A percentile compares a stretch with the other conserved stretches of the same genome.
Conservation (phyloP, 1,140 invertebrate species). For the Rhopalosiphum maidis region DNA sequence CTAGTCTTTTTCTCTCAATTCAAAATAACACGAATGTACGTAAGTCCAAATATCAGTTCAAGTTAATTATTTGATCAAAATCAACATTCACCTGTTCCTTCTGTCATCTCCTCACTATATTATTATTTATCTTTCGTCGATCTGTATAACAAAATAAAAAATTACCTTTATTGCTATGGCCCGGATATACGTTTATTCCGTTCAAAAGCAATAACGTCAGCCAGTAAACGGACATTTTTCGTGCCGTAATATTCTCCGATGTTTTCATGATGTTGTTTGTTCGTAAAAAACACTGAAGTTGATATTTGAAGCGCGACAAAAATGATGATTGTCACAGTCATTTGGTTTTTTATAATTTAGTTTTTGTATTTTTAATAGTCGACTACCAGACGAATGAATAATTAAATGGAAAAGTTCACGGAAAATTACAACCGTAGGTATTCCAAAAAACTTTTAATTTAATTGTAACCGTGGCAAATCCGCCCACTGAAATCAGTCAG, state of each 20-base stretch:
- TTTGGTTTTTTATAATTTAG: not conserved
- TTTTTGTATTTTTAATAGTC: not conserved
- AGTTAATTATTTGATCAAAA: not conserved
- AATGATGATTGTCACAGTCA: not conserved
- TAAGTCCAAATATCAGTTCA: not conserved
- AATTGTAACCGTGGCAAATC: not conserved
- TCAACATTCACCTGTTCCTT: not conserved
- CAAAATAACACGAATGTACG: not conserved
- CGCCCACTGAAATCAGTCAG: not conserved
- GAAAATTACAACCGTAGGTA: not conserved
- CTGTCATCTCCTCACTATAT: not conserved
- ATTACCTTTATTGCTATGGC: not conserved
- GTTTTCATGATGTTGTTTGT: not conserved
- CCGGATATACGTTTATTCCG: constrained; percentile 3
- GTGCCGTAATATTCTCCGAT: not conserved
- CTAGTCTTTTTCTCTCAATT: not conserved
- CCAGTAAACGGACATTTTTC: constrained; percentile 16
- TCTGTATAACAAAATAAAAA: not conserved
- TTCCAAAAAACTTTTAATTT: constrained; percentile 8
- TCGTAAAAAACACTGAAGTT: not conserved
- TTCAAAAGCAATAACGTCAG: constrained; percentile 10
- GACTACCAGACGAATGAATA: not conserved
- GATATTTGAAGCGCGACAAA: not conserved
- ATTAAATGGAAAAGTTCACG: not conserved
- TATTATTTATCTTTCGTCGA: not conserved